Evolutionary conservation across 1,140 invertebrate genomes (phyloP).

Genomic region (Radopholus similis): DNA sequence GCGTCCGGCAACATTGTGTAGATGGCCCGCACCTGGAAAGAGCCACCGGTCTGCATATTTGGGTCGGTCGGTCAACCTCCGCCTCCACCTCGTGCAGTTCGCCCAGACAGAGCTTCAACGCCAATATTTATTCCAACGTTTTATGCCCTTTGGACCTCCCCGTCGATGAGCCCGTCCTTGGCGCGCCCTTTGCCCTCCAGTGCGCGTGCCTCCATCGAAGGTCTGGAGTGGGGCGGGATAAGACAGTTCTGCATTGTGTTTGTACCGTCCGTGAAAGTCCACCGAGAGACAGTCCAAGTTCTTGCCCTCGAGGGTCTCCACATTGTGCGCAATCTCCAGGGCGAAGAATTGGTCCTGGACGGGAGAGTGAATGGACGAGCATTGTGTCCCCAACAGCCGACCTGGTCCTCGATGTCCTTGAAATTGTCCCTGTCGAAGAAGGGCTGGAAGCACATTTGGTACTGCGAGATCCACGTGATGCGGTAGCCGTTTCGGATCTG

Average conservation of each 20-base stretch:
- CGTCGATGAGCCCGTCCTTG: conserved; percentile 41
- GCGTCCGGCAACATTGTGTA: conserved; percentile 37
- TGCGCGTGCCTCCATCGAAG: conserved; percentile 38
- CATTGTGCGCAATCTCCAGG: conserved; percentile 44
- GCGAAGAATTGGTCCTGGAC: conserved; percentile 50
- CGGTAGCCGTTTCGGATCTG: conserved; percentile 36
- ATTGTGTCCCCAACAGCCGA: conserved; percentile 10
- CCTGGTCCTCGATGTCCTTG: conserved; percentile 48
- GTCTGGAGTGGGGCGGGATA: conserved; percentile 48
- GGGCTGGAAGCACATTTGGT: conserved; percentile 53
- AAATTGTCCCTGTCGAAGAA: conserved; percentile 45
- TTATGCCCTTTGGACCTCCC: conserved; percentile 23
- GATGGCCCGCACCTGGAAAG: conserved; percentile 34
- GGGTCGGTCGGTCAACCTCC: no score
- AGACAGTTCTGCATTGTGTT: not conserved
- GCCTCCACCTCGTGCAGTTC: conserved; percentile 38
- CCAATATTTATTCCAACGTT: not conserved
- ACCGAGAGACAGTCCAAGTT: conserved; percentile 44
- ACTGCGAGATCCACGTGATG: conserved; percentile 52
- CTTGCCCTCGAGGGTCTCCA: conserved; percentile 38
- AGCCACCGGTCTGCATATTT: no score
- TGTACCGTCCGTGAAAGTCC: conserved; percentile 50
- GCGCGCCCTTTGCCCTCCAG: conserved; percentile 53
- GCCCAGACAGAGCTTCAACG: conserved; percentile 40
- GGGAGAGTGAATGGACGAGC: not conserved